Evolutionary conservation across 2,113 vertebrate species (phyloP).

Genomic region (Forbesichthys agassizii): DNA sequence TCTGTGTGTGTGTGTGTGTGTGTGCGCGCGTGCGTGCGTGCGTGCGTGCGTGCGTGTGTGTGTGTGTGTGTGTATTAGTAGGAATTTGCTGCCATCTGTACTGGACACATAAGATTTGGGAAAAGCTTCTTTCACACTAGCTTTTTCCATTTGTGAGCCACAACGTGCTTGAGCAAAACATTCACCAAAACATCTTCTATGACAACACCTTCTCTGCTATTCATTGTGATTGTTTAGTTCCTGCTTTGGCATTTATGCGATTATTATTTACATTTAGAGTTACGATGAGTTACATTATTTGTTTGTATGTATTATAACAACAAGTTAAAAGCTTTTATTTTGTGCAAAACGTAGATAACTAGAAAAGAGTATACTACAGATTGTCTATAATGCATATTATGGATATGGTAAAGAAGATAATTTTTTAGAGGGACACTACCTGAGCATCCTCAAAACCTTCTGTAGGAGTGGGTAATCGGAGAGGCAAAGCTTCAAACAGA

Average conservation of each 20-base stretch:
- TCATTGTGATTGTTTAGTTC: background rate
- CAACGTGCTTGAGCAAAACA: background rate
- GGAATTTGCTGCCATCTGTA: background rate
- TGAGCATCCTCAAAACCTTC: too few species aligned
- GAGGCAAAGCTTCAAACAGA: too few species aligned
- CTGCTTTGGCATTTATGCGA: too few species aligned
- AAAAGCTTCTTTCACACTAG: slow-evolving; percentile 7
- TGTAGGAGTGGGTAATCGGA: too few species aligned
- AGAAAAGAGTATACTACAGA: too few species aligned
- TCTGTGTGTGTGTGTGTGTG: background rate
- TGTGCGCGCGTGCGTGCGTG: background rate
- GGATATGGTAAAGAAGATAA: too few species aligned
- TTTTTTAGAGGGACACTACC: too few species aligned
- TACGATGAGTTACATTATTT: too few species aligned
- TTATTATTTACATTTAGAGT: background rate
- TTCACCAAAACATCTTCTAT: background rate
- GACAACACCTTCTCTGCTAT: background rate
- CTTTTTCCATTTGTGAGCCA: slow-evolving; percentile 2
- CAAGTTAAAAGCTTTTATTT: too few species aligned
- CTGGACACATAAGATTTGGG: background rate
- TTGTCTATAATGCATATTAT: too few species aligned
- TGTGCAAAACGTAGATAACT: too few species aligned
- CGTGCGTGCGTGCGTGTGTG: background rate
- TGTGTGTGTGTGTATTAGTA: background rate
- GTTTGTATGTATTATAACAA: too few species aligned